A percentile compares a stretch with the other conserved stretches of the same genome.
Conservation (phyloP, 2,113 vertebrate genomes). For the Tetrao urogallus region DNA sequence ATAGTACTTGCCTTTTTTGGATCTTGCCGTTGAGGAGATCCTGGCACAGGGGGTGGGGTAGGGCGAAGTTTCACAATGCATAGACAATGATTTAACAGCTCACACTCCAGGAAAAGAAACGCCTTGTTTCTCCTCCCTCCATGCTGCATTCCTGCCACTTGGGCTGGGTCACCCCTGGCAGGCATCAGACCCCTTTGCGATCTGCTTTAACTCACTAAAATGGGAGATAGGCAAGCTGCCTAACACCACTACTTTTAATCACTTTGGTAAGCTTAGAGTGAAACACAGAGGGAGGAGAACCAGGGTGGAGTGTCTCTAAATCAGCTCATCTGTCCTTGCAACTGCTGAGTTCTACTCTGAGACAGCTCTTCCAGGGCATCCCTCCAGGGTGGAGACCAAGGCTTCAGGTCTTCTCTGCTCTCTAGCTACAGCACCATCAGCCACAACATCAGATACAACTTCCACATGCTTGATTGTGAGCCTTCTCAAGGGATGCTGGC, state of each 20-base stretch:
- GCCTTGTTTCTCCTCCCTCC: slow-evolving; percentile 14
- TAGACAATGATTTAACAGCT: slow-evolving; percentile 10
- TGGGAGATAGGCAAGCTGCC: not conserved
- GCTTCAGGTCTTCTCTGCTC: not conserved
- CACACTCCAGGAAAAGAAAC: not conserved
- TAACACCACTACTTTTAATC: not conserved
- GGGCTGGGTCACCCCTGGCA: not conserved
- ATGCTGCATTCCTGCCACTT: accelerated
- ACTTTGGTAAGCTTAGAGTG: not conserved
- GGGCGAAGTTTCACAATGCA: not conserved
- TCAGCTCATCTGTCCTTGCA: not conserved
- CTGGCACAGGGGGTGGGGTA: not conserved
- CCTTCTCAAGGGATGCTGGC: not conserved
- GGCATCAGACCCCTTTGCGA: not conserved
- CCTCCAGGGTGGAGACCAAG: not conserved
- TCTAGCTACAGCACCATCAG: not conserved
- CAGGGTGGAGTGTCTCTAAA: not conserved
- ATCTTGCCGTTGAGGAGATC: not conserved
- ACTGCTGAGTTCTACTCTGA: not conserved
- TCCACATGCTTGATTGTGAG: not conserved
- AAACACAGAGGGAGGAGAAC: not conserved
- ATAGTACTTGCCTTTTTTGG: not conserved
- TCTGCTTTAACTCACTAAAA: not conserved
- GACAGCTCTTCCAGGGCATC: not conserved
- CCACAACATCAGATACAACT: not conserved